phyloP scores from a whole-genome alignment of 2,113 vertebrate species.

The Cyrtonyx montezumae region DNA sequence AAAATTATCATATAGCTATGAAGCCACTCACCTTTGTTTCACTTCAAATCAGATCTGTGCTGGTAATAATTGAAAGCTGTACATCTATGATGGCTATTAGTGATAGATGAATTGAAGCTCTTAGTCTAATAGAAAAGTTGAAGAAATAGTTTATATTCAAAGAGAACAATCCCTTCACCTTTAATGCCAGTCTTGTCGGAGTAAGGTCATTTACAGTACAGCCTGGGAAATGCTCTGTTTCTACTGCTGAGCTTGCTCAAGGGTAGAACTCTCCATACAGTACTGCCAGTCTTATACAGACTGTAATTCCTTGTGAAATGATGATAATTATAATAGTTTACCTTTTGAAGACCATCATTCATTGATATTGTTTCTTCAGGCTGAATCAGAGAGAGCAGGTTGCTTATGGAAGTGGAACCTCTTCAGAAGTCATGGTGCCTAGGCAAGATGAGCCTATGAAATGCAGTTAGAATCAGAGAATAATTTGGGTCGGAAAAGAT shows the following conservation, averaged over 20 bases:
- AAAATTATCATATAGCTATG: background rate
- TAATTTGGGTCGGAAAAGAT: background rate
- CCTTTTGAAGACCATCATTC: background rate
- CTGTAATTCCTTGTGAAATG: background rate
- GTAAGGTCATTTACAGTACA: background rate
- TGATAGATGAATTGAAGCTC: background rate
- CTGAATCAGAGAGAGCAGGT: background rate
- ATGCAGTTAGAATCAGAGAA: background rate
- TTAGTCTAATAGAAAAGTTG: background rate
- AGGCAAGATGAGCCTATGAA: background rate
- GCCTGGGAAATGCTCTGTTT: background rate
- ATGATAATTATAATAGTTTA: background rate
- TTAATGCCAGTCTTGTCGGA: background rate
- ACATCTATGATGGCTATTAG: background rate
- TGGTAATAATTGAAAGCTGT: background rate
- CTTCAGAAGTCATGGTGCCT: background rate
- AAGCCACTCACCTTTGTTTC: background rate
- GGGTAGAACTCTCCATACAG: background rate
- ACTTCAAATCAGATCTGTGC: background rate
- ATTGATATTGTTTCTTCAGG: background rate
- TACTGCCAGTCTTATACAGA: background rate
- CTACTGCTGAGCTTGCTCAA: background rate
- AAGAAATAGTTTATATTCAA: background rate
- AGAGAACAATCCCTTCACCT: background rate
- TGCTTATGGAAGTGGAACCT: background rate